Conservation (phyloP, 2,888 invertebrate genomes). For the Elysia crispata region DNA sequence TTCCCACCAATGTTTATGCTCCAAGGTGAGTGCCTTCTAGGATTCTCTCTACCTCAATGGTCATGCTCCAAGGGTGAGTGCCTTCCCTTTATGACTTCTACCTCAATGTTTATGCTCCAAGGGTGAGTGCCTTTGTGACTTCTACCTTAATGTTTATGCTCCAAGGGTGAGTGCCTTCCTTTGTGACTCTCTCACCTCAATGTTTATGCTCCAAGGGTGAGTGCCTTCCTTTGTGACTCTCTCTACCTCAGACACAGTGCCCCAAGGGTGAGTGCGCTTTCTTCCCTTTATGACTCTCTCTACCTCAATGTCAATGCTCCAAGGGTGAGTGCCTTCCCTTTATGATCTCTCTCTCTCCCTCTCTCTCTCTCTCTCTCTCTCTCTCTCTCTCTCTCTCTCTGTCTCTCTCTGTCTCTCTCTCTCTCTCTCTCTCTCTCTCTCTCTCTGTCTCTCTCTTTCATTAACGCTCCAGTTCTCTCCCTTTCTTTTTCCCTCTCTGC, state of each 20-base stretch:
- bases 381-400: constrained; percentile 13
- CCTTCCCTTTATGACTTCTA: too few species aligned
- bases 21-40: constrained; percentile 64
- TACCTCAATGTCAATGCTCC: constrained; percentile 40
- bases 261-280: too few species aligned
- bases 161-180: too few species aligned
- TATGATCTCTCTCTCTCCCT: neutral
- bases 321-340: too few species aligned
- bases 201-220: too few species aligned
- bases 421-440: constrained; percentile 25
- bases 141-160: too few species aligned
- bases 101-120: too few species aligned
- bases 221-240: too few species aligned
- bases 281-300: constrained; percentile 48
- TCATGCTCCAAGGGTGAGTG: too few species aligned
- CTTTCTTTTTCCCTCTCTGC: neutral
- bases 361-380: constrained; percentile 25
- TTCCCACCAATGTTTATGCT: constrained; percentile 72
- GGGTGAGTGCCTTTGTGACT: too few species aligned
- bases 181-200: too few species aligned
- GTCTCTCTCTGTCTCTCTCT: constrained; percentile 34
- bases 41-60: constrained; percentile 28
- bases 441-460: constrained; percentile 32
- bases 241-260: too few species aligned
- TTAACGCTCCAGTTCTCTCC: neutral